Base-by-base conservation (phyloP, 1,140 invertebrate genomes). In the Ceratina japonica region DNA sequence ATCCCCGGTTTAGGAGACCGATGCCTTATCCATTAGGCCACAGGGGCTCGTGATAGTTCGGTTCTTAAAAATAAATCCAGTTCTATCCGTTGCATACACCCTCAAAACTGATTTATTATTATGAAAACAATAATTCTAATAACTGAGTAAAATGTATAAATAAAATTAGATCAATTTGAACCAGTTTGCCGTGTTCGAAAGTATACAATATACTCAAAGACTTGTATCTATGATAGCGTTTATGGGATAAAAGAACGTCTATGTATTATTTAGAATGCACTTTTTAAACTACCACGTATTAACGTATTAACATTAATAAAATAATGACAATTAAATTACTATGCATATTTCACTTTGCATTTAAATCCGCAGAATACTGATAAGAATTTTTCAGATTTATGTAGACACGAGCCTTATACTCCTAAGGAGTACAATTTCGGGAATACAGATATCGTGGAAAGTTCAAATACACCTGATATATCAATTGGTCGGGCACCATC, bases 1-100 rank as follows among this genome's bases (percentile, higher is more conserved):
- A 91, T 90, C 89, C 87, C 89, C 90, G 90, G 90, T 91, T 91
- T 91, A 91, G 90, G 90, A 91, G 90, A 91, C 90, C 90, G 90
- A 89, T 89, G 88, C 90, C 90, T 90, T 91, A 91, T 90, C 90
- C 90, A 91, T 91, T 91, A 90, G 90, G 90, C 90, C 89, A 91
- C 90, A 91, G 89, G 89, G 89, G 89, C 89, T 20, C 61, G 80
- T 80, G 44, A 0, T 59, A 56, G 0, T 0, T 0, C 0, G 0
- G 0, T 2, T 20, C 2, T 20, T 79, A 56, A 84, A 75, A 15
- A 4, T 27, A 0, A 4, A 68, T 62, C 0, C 3, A 7, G 15
- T 37, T 0, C 0, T 64, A 1, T 12, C n/a, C 0, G 5, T 8
- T 20, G 0, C 16, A 18, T 51, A 51, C 1, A 18, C 4, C 2